These are phyloP conservation scores for Forbesichthys agassizii DNA, from an alignment of 2,113 vertebrate genomes.

Conservation along the genomic window DNA sequence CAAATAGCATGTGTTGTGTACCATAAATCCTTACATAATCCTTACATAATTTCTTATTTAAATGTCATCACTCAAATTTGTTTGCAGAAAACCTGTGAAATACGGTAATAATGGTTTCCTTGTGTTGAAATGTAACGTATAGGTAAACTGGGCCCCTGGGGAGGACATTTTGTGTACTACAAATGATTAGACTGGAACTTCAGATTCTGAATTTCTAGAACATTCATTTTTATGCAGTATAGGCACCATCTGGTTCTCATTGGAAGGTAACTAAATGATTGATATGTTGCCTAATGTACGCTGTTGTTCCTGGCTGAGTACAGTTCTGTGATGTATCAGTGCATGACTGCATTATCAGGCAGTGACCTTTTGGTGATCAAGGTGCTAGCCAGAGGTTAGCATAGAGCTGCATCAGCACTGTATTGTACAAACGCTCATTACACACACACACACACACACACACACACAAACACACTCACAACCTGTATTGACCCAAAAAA, in stretches of 20 bases:
- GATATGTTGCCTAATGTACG: constrained; percentile 12
- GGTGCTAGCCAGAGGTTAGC: neutral
- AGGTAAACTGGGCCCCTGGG: constrained; percentile 1
- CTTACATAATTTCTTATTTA: too few species aligned
- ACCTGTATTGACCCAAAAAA: too few species aligned
- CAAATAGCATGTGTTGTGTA: too few species aligned
- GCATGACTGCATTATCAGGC: neutral
- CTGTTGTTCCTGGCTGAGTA: constrained; percentile 12
- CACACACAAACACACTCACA: too few species aligned
- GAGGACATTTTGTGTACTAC: constrained; percentile 11
- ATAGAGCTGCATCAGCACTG: neutral
- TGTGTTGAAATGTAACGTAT: neutral
- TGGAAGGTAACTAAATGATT: constrained; percentile 23
- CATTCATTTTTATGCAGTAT: constrained; percentile 25
- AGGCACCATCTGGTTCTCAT: constrained; percentile 39
- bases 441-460: too few species aligned
- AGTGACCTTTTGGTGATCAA: neutral
- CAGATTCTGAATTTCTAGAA: constrained; percentile 9
- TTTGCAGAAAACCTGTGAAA: too few species aligned
- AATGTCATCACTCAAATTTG: too few species aligned
- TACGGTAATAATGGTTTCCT: neutral
- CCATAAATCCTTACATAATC: too few species aligned
- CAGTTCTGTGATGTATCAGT: neutral
- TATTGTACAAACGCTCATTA: too few species aligned
- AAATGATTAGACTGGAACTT: constrained; percentile 1